Evolutionary conservation across 2,888 invertebrate genomes (phyloP).

Genomic region (Leptinotarsa haldemani): DNA sequence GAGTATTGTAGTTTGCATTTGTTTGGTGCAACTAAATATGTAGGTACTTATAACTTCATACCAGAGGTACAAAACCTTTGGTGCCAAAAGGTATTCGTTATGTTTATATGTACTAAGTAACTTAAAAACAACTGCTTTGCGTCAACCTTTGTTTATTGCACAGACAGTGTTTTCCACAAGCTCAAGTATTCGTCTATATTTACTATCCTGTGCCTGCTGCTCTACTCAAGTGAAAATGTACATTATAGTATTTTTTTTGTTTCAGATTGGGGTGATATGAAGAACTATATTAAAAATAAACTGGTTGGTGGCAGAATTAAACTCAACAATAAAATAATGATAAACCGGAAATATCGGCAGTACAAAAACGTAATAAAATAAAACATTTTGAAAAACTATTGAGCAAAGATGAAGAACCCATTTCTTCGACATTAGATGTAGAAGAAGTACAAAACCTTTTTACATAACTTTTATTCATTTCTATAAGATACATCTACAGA

Average conservation of each 20-base stretch:
- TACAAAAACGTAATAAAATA: too few relatives aligned
- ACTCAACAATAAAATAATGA: not conserved
- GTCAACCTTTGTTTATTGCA: not conserved
- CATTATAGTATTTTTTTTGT: not conserved
- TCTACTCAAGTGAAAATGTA: not conserved
- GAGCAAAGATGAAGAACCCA: too few relatives aligned
- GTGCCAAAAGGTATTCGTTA: not conserved
- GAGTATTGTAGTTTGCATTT: not conserved
- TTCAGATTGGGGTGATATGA: not conserved
- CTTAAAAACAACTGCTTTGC: not conserved
- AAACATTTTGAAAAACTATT: too few relatives aligned
- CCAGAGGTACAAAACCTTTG: not conserved
- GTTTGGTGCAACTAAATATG: not conserved
- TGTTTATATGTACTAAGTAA: not conserved
- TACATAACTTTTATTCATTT: too few relatives aligned
- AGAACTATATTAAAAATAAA: not conserved
- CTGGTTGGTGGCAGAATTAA: not conserved
- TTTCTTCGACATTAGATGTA: too few relatives aligned
- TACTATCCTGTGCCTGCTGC: not conserved
- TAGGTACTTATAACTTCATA: not conserved
- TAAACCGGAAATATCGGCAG: too few relatives aligned
- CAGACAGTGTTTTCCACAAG: not conserved
- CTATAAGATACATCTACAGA: too few relatives aligned
- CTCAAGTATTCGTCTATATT: too few relatives aligned
- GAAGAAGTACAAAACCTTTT: too few relatives aligned